Base-by-base conservation (phyloP, 2,888 invertebrate species). In the Drosophila austrosaltans region DNA sequence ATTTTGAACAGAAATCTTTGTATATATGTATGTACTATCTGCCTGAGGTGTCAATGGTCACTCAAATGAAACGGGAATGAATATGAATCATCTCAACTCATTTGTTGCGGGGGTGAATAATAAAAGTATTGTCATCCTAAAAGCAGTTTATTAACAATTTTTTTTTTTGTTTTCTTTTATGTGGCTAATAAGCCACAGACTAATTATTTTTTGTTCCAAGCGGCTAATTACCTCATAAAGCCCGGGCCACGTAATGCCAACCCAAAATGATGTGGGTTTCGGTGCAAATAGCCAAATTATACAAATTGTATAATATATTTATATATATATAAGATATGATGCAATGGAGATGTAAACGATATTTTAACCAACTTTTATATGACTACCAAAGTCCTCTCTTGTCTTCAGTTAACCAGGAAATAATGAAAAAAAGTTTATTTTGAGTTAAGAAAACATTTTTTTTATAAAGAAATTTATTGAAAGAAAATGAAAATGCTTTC, bases 91-190 rank as follows among this genome's bases (percentile, higher is more conserved):
- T 48, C 48, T 48, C 10, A 48, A 16, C 48, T 48, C 48, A 48
- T 25, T 25, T 48, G 48, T 48, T 48, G 48, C 25, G 48, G 22
- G 48, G 48, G 48, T 48, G 48, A 25, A 25, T 25, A 48, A 48
- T 48, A 48, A 48, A 48, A 48, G 48, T 48, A 48, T 25, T 48
- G 48, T 48, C 48, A 48, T 48, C 48, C 22, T 25, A 48, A 57
- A 57, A 57, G 22, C 57, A 36, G 57, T 39, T 57, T 39, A 57
- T 57, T 57, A 57, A 57, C 57, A 40, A 39, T 39, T 12, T 39
- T 12, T 39, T 39, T 39, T 36, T 36, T 16, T 39, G 10, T 40
- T 40, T 40, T 40, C 12, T 48, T 48, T 48, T 22, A 48, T 48
- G 25, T 48, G 48, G 10, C 25, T 48, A 48, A 48, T 48, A 48